phyloP scores from a whole-genome alignment of 2,888 invertebrate species.

The Boloria selene region DNA sequence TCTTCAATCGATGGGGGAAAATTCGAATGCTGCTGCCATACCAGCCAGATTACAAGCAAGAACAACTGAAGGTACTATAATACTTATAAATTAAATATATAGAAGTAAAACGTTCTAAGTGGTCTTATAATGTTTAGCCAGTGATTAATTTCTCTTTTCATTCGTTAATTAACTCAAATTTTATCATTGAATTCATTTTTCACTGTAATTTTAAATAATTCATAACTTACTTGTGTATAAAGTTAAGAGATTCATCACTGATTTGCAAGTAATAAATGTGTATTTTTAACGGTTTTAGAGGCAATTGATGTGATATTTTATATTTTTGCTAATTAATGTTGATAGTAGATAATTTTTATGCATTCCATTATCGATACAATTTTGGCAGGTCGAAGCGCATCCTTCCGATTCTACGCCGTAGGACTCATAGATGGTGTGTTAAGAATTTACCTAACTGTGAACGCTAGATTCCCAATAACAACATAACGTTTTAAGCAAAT shows the following conservation, averaged over 20 bases:
- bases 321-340: conserved; percentile 10
- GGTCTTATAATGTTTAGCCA: too few species aligned
- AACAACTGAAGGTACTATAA: conserved; percentile 86
- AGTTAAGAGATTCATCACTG: too few species aligned
- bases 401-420: conserved; percentile 63
- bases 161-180: too few species aligned
- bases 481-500: conserved; percentile 14
- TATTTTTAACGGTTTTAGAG: not conserved
- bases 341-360: conserved; percentile 18
- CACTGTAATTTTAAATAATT: too few species aligned
- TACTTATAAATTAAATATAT: not conserved
- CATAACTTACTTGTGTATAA: too few species aligned
- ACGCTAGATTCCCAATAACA: conserved; percentile 33
- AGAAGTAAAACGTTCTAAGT: too few species aligned
- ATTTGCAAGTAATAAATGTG: not conserved
- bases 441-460: conserved; percentile 48
- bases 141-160: too few species aligned
- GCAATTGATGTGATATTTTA: not conserved
- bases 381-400: conserved; percentile 70
- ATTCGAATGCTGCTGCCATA: conserved; percentile 95
- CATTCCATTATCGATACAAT: conserved; percentile 47
- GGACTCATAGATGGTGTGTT: conserved; percentile 67
- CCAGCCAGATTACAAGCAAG: conserved; percentile 94
- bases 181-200: too few species aligned
- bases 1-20: conserved; percentile 95